phyloP scores from a whole-genome alignment of 2,797 vertebrate species.

The Sciurus carolinensis region DNA sequence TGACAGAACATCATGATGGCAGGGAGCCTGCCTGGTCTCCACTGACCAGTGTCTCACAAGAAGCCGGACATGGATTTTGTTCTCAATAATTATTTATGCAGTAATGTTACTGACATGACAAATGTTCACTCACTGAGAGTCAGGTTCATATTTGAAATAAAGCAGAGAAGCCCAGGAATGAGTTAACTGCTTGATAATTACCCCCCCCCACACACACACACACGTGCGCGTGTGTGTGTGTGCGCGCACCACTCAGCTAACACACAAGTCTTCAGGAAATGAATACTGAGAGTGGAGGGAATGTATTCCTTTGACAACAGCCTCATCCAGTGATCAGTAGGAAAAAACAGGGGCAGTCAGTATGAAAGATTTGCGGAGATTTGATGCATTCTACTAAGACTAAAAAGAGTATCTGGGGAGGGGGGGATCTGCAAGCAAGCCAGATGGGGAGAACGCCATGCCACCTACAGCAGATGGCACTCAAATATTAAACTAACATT shows the following conservation, averaged over 20 bases:
- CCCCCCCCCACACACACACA: neutral
- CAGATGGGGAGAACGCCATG: slow-evolving; percentile 88
- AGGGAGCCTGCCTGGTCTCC: neutral
- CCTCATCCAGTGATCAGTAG: slow-evolving; percentile 12
- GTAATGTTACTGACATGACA: slow-evolving; percentile 33
- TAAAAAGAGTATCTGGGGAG: neutral
- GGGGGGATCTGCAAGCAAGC: slow-evolving; percentile 65
- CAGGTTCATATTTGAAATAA: slow-evolving; percentile 40
- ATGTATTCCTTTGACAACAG: slow-evolving; percentile 19
- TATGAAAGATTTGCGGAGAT: slow-evolving; percentile 53
- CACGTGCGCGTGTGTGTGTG: too few species aligned
- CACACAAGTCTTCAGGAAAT: slow-evolving; percentile 65
- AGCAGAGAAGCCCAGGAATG: neutral
- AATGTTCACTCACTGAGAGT: neutral
- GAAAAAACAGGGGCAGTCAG: slow-evolving; percentile 50
- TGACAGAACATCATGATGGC: neutral
- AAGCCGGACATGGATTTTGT: neutral
- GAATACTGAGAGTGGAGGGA: slow-evolving; percentile 34
- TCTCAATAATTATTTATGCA: slow-evolving; percentile 34
- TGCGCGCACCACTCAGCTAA: neutral
- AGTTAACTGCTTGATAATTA: slow-evolving; percentile 13
- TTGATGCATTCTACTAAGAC: slow-evolving; percentile 42
- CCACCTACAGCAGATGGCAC: slow-evolving; percentile 89
- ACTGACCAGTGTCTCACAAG: neutral
- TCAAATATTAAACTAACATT: slow-evolving; percentile 89